Percentiles rank a stretch among this genome's conserved stretches.
Conservation (phyloP, 2,113 vertebrate genomes). For the Silurus asotus region DNA sequence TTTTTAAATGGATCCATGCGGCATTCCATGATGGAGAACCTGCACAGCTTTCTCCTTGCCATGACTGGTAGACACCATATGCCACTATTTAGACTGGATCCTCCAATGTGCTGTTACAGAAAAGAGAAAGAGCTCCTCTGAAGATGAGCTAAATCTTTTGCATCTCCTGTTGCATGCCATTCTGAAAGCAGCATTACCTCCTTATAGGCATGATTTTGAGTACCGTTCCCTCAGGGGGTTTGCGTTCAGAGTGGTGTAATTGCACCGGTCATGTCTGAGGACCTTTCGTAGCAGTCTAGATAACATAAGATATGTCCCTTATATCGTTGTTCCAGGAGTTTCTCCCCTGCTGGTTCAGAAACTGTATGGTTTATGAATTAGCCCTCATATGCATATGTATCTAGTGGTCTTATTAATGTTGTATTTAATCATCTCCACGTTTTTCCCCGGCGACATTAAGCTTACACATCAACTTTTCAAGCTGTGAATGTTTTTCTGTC, state of each 20-base stretch:
- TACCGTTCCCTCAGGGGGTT: not conserved
- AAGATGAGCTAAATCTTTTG: not conserved
- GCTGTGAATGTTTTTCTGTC: constrained; percentile 31
- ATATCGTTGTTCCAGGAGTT: not conserved
- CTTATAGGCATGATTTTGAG: not conserved
- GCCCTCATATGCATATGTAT: not conserved
- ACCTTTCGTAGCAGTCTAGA: not conserved
- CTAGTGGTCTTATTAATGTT: constrained; percentile 1
- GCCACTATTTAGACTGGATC: not conserved
- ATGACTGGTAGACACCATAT: not conserved
- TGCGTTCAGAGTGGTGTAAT: not conserved
- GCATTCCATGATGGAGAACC: not conserved
- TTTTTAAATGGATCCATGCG: not conserved
- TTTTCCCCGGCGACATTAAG: not conserved
- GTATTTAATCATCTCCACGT: not conserved
- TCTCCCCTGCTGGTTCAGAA: not conserved
- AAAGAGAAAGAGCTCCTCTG: not conserved
- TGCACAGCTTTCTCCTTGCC: not conserved
- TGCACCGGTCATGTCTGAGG: not conserved
- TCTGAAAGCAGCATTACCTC: not conserved
- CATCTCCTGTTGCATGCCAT: not conserved
- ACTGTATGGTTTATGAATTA: not conserved
- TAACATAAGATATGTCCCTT: not conserved
- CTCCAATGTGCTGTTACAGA: not conserved
- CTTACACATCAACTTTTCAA: constrained; percentile 10